Percentiles rank a stretch among this genome's conserved stretches.
Conservation (phyloP, 2,888 invertebrate genomes). For the Spisula subtruncata region DNA sequence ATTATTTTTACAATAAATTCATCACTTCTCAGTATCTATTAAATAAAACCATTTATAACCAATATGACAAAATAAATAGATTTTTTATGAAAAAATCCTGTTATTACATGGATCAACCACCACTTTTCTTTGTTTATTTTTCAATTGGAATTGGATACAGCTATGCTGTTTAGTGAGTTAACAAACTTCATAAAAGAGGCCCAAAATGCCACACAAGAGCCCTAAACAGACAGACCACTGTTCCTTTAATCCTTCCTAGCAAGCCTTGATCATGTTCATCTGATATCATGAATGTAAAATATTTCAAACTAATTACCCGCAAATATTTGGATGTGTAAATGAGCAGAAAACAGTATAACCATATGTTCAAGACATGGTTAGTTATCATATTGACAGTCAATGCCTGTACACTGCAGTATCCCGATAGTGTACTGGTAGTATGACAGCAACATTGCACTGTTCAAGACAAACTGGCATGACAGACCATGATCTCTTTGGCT, state of each 20-base stretch:
- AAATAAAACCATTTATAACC: too few relatives aligned
- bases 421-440: neutral
- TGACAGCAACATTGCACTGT: neutral
- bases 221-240: neutral
- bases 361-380: neutral
- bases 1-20: too few relatives aligned
- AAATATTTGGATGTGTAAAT: conserved; percentile 28
- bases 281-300: neutral
- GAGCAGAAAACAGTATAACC: conserved; percentile 9
- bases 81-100: neutral
- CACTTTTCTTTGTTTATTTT: neutral
- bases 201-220: neutral
- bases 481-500: neutral
- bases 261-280: neutral
- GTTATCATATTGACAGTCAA: neutral
- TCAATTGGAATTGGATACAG: neutral
- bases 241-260: neutral
- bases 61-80: neutral
- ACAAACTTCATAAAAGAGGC: neutral
- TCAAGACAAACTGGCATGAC: neutral
- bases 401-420: neutral
- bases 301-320: conserved; percentile 19
- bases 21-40: too few relatives aligned
- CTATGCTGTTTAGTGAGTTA: neutral
- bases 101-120: neutral